These are phyloP conservation scores for Amblyteles armatorius DNA, from an alignment of 2,888 invertebrate species.

Conservation along the genomic window DNA sequence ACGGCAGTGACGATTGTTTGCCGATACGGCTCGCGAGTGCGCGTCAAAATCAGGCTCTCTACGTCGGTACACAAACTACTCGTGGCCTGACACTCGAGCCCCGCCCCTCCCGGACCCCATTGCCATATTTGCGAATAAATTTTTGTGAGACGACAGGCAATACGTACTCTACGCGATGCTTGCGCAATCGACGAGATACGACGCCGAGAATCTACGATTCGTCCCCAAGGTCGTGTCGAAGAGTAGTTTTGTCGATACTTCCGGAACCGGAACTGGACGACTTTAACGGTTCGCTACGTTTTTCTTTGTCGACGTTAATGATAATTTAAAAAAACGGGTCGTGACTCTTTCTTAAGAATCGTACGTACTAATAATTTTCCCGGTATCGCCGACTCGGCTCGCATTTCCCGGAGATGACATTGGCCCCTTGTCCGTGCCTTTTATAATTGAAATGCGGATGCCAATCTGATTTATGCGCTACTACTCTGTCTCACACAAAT, in stretches of 20 bases:
- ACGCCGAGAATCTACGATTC: not conserved
- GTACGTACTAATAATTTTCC: constrained; percentile 14
- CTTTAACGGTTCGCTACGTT: not conserved
- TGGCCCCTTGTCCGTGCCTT: constrained; percentile 2
- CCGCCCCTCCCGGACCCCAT: not conserved
- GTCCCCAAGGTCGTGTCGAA: not conserved
- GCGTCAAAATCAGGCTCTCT: constrained; percentile 13
- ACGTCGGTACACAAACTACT: not conserved
- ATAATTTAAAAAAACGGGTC: not conserved
- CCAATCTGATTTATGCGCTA: not conserved
- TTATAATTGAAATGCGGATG: not conserved
- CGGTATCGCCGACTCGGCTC: not conserved
- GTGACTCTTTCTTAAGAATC: constrained; percentile 15
- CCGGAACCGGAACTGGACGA: not conserved
- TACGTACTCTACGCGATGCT: not conserved
- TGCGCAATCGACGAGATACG: constrained; percentile 5
- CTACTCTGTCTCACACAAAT: constrained; percentile 34
- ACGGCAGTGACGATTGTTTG: not conserved
- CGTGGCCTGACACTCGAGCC: not conserved
- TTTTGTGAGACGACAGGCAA: constrained; percentile 1
- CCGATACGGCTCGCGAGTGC: constrained; percentile 22
- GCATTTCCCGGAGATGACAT: constrained; percentile 8
- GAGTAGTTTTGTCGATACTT: not conserved
- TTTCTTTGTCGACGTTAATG: constrained; percentile 9
- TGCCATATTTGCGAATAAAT: constrained; percentile 5